Conservation (phyloP, 2,797 vertebrate genomes). For the Hydrophis major region DNA sequence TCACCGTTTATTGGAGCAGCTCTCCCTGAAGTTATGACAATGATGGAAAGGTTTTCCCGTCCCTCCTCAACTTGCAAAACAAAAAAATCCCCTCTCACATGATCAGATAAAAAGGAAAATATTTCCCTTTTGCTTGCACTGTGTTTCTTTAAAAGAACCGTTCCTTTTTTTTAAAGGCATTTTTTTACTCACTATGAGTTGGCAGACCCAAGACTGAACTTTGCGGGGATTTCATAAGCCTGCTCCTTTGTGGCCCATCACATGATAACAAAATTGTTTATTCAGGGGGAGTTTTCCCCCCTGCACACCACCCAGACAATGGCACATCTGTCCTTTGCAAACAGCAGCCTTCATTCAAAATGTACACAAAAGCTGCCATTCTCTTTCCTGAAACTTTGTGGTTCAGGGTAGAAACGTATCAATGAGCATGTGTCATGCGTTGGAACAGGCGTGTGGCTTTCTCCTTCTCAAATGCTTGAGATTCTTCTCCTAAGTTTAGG, state of each 20-base stretch:
- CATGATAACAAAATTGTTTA: slow-evolving; percentile 19
- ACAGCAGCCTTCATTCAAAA: slow-evolving; percentile 28
- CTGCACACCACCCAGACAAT: background rate
- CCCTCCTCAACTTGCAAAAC: background rate
- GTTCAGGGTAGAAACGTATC: slow-evolving; percentile 5
- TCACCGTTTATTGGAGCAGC: background rate
- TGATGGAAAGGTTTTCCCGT: background rate
- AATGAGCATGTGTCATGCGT: background rate
- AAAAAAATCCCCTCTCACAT: too few species aligned
- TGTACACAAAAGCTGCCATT: background rate
- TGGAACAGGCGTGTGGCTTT: too few species aligned
- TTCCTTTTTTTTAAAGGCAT: background rate
- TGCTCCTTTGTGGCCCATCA: background rate
- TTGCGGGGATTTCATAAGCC: background rate
- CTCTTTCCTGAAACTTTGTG: slow-evolving; percentile 16
- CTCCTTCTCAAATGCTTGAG: background rate
- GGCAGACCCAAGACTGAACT: background rate
- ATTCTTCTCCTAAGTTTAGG: background rate
- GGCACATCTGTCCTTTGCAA: slow-evolving; percentile 21
- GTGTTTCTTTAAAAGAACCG: background rate
- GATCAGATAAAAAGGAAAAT: background rate
- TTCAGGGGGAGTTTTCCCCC: background rate
- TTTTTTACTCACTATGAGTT: background rate
- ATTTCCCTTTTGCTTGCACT: background rate
- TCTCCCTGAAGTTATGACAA: background rate